Evolutionary conservation across 2,888 invertebrate species (phyloP).

Genomic region (Drosophila kambysellisi): DNA sequence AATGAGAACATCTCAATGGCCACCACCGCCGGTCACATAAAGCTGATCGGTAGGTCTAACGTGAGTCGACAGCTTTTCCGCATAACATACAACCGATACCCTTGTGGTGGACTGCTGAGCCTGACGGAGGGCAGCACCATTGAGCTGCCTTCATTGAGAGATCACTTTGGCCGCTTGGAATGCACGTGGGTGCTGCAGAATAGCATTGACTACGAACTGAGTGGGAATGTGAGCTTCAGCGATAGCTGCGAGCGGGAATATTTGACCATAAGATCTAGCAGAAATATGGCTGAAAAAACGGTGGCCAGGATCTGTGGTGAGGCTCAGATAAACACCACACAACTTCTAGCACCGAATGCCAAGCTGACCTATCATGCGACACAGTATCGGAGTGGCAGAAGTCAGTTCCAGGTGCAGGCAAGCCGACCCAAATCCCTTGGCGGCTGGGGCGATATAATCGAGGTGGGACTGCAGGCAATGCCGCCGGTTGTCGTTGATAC

Average conservation of each 20-base stretch:
- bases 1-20: constrained; percentile 64
- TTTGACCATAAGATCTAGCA: constrained; percentile 84
- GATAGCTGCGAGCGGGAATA: constrained; percentile 87
- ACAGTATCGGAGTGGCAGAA: constrained; percentile 30
- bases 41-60: constrained; percentile 46
- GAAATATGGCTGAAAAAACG: constrained; percentile 70
- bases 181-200: constrained; percentile 90
- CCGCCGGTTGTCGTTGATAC: constrained; percentile 52
- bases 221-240: constrained; percentile 86
- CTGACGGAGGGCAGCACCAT: constrained; percentile 78
- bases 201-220: constrained; percentile 81
- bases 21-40: constrained; percentile 53
- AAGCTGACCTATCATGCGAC: constrained; percentile 90
- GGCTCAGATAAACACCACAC: constrained; percentile 39
- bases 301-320: constrained; percentile 87
- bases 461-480: background rate
- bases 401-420: constrained; percentile 51
- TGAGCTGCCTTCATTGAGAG: constrained; percentile 80
- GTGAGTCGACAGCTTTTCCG: constrained; percentile 52
- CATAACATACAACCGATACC: constrained; percentile 87
- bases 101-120: constrained; percentile 89
- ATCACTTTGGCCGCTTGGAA: constrained; percentile 85
- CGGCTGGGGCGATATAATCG: constrained; percentile 88
- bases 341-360: constrained; percentile 81
- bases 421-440: constrained; percentile 12